Base-by-base conservation (phyloP, 1,140 invertebrate species). In the Drosophila lacteicornis region DNA sequence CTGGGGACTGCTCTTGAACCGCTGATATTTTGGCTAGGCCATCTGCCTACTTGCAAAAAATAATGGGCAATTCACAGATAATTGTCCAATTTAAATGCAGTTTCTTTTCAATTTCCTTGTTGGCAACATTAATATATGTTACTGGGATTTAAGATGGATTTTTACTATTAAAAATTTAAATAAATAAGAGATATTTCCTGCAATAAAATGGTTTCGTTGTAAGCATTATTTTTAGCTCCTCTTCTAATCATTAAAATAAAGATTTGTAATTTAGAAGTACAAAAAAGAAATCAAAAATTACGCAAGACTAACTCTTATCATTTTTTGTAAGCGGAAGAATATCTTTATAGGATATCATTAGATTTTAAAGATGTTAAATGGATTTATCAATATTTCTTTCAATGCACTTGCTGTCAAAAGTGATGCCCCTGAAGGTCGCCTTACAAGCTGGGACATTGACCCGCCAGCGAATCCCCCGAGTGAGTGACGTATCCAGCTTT, bases 1-100 rank as follows among this genome's bases (percentile, higher is more conserved):
- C 43, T 50, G 71, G 75, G 30, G 61, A 57, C 43, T 88, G 84
- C 84, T 85, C 84, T 88, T 90, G 84, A 90, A 90, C 84, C 63
- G 49, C 33, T 88, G 85, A 51, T 82, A 85, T 90, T 84, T 86
- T 22, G 75, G 22, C 55, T 55, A 50, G 60, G 49, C 57, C 68
- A 79, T 75, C 59, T 85, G 79, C 79, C 45, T n/a, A 43, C 67
- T 43, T 47, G 40, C 2, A n/a, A 36, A 22, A 67, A 55, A 38
- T 9, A 46, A 30, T 46, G 15, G 12, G 12, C 3, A 36, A 1
- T 11, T 2, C 13, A 11, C 15, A 12, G 9, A 25, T 25, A 57
- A 43, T 40, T 56, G 22, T 8, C n/a, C 4, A 25, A 25, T 22
- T 25, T 22, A 55, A 9, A 38, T 9, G 0, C 12, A 12, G 13